A percentile compares a stretch with the other conserved stretches of the same genome.
Evolutionary conservation across 2,797 vertebrate genomes (phyloP).

Genomic region (Lophotriccus pileatus): DNA sequence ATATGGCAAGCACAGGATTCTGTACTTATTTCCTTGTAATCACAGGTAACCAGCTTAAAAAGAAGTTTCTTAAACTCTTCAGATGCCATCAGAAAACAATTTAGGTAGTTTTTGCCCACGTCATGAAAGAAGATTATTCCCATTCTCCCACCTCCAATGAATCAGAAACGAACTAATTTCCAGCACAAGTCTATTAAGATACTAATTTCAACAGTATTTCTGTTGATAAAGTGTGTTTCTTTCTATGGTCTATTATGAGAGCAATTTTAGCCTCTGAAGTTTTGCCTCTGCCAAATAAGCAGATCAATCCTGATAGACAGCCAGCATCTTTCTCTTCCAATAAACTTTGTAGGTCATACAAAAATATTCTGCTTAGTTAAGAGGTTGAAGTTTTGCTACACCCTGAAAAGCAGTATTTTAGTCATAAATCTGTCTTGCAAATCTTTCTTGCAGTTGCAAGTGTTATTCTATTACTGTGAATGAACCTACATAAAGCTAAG

Average conservation of each 20-base stretch:
- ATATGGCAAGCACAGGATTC: neutral
- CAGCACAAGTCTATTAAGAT: neutral
- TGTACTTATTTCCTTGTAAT: neutral
- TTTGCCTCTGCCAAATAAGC: neutral
- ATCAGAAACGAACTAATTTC: neutral
- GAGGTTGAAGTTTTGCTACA: neutral
- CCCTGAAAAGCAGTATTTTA: neutral
- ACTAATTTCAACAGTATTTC: neutral
- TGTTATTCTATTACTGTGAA: neutral
- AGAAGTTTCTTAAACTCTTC: neutral
- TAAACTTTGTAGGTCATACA: neutral
- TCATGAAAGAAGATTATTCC: neutral
- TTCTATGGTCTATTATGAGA: neutral
- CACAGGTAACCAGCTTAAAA: neutral
- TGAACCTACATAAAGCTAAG: neutral
- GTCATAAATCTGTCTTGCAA: neutral
- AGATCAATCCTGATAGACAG: neutral
- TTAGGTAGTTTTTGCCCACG: neutral
- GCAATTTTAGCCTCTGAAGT: neutral
- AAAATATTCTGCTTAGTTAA: neutral
- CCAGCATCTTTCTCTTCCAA: neutral
- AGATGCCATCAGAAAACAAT: neutral
- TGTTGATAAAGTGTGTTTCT: neutral
- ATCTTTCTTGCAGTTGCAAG: neutral
- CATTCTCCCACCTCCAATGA: neutral